phyloP scores from a whole-genome alignment of 1,140 invertebrate genomes.

The Lepidurus apus region DNA sequence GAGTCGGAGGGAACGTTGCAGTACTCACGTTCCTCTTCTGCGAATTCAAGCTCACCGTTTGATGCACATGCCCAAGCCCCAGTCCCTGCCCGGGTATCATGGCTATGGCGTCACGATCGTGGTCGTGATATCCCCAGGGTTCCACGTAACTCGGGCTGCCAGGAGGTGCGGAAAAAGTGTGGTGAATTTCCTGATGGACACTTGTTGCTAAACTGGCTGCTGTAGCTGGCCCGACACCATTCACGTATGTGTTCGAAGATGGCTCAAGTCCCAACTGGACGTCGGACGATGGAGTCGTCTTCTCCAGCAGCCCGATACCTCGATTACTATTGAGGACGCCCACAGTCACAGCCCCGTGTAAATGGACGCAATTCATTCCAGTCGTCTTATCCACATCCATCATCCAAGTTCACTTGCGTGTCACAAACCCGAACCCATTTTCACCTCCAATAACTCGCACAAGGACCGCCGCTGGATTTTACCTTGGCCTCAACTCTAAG shows the following conservation, averaged over 20 bases:
- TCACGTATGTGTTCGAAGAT: background rate
- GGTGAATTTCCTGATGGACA: background rate
- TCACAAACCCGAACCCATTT: background rate
- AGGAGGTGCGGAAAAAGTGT: background rate
- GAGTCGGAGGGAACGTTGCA: background rate
- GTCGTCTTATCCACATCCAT: constrained; percentile 5
- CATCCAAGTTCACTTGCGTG: background rate
- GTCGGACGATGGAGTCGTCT: background rate
- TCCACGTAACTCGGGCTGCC: background rate
- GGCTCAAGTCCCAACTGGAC: background rate
- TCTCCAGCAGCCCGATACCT: background rate
- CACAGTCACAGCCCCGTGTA: background rate
- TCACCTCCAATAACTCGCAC: background rate
- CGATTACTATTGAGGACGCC: background rate
- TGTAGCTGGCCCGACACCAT: background rate
- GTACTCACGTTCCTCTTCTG: constrained; percentile 1
- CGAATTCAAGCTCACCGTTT: background rate
- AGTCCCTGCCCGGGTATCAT: background rate
- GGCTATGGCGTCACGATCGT: background rate
- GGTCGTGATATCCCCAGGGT: background rate
- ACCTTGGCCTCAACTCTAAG: too few relatives aligned
- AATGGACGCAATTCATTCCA: background rate
- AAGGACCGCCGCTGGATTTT: too few relatives aligned
- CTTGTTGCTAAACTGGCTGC: background rate
- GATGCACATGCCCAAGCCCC: background rate